Evolutionary conservation across 2,113 vertebrate species (phyloP).

Genomic region (Strix aluco): DNA sequence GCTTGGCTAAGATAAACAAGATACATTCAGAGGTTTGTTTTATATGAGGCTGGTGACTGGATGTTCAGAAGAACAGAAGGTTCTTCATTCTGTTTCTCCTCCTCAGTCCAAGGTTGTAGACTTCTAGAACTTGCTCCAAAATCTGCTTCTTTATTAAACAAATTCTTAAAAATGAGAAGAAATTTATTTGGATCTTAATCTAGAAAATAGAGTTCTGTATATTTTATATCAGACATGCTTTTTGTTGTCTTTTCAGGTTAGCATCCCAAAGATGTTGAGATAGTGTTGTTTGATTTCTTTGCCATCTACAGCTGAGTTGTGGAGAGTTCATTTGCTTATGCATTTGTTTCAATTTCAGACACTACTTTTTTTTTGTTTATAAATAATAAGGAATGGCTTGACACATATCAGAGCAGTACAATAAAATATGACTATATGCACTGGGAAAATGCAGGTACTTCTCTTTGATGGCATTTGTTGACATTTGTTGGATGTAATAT

Average conservation of each 20-base stretch:
- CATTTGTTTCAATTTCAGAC: neutral
- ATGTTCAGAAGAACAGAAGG: neutral
- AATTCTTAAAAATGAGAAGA: neutral
- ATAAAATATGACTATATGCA: neutral
- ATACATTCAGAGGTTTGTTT: neutral
- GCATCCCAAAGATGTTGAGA: neutral
- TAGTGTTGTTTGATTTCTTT: neutral
- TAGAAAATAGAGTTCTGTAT: neutral
- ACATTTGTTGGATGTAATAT: neutral
- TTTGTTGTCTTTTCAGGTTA: neutral
- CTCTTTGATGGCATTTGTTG: neutral
- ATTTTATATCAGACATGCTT: neutral
- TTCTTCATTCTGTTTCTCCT: neutral
- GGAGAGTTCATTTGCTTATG: neutral
- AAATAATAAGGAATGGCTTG: neutral
- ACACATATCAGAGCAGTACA: neutral
- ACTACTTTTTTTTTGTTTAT: neutral
- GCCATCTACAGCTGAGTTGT: neutral
- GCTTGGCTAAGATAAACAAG: neutral
- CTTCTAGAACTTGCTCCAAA: neutral
- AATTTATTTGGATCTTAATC: neutral
- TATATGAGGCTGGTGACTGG: neutral
- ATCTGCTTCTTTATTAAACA: neutral
- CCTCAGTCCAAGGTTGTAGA: neutral
- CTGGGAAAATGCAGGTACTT: neutral